Conservation (phyloP, 1,140 invertebrate species). For the Hyles euphorbiae region DNA sequence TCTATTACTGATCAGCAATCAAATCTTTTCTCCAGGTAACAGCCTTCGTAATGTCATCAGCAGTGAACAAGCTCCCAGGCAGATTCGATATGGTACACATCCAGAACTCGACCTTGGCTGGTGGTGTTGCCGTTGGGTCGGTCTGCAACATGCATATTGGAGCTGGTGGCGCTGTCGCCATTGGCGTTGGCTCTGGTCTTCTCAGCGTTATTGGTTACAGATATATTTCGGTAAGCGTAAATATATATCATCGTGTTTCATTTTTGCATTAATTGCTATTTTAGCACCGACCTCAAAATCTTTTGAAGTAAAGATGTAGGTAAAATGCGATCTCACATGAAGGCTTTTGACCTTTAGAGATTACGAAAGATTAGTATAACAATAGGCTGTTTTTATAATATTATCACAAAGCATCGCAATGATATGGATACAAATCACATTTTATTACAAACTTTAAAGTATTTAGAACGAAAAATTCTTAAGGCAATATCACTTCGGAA, state of each 20-base stretch:
- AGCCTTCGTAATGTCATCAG: slow-evolving; percentile 88
- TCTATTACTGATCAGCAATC: neutral
- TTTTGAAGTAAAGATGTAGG: too few species aligned
- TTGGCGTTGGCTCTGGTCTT: slow-evolving; percentile 87
- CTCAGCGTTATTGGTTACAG: slow-evolving; percentile 92
- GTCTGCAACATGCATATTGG: slow-evolving; percentile 88
- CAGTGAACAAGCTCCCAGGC: slow-evolving; percentile 80
- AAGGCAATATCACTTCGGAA: too few species aligned
- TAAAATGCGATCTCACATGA: too few species aligned
- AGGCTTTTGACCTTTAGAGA: too few species aligned
- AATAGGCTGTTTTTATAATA: too few species aligned
- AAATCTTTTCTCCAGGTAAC: slow-evolving; percentile 77
- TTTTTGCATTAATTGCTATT: too few species aligned
- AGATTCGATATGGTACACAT: slow-evolving; percentile 95
- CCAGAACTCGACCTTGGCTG: slow-evolving; percentile 93
- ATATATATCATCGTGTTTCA: neutral
- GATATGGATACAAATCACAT: too few species aligned
- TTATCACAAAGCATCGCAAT: too few species aligned
- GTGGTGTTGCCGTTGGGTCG: slow-evolving; percentile 82
- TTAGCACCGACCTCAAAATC: too few species aligned
- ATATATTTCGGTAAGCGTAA: slow-evolving; percentile 85
- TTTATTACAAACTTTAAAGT: too few species aligned
- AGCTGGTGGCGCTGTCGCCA: slow-evolving; percentile 88
- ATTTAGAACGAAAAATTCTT: too few species aligned
- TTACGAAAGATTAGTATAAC: too few species aligned